These are phyloP conservation scores for Plectrocnemia conspersa DNA, from an alignment of 1,140 invertebrate genomes.

Conservation along the genomic window DNA sequence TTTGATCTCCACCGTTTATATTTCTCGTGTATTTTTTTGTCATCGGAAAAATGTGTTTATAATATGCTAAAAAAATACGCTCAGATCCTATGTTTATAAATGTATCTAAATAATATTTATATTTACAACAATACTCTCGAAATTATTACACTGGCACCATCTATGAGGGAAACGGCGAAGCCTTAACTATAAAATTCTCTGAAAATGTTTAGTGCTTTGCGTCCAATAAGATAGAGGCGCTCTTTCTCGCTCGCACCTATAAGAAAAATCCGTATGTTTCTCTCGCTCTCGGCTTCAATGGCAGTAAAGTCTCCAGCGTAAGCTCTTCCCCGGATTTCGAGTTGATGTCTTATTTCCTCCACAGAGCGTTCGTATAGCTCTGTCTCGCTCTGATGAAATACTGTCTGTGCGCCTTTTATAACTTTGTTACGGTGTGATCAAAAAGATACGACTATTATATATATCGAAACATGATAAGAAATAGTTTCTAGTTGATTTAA, in stretches of 20 bases:
- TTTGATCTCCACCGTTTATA: neutral
- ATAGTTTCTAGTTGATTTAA: too few species aligned
- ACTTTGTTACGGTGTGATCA: neutral
- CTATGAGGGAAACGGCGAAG: conserved; percentile 28
- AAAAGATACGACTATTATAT: neutral
- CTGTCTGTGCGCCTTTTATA: neutral
- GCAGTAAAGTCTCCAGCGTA: too few species aligned
- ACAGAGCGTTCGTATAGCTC: neutral
- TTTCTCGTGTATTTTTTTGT: too few species aligned
- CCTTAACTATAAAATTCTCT: conserved; percentile 25
- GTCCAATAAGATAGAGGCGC: conserved; percentile 32
- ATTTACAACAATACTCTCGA: neutral
- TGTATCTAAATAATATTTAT: neutral
- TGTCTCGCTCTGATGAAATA: neutral
- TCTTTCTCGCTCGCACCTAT: conserved; percentile 18
- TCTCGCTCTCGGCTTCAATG: conserved; percentile 6
- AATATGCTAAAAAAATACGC: conserved; percentile 8
- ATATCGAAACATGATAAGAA: too few species aligned
- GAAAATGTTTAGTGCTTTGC: conserved; percentile 33
- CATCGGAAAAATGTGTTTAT: neutral
- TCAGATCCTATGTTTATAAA: too few species aligned
- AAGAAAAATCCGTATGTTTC: conserved; percentile 8
- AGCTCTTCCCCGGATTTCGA: conserved; percentile 9
- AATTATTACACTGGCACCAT: conserved; percentile 30
- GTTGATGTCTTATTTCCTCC: conserved; percentile 10